These are phyloP conservation scores for Marmota monax DNA, from an alignment of 2,113 vertebrate genomes.

Conservation along the genomic window DNA sequence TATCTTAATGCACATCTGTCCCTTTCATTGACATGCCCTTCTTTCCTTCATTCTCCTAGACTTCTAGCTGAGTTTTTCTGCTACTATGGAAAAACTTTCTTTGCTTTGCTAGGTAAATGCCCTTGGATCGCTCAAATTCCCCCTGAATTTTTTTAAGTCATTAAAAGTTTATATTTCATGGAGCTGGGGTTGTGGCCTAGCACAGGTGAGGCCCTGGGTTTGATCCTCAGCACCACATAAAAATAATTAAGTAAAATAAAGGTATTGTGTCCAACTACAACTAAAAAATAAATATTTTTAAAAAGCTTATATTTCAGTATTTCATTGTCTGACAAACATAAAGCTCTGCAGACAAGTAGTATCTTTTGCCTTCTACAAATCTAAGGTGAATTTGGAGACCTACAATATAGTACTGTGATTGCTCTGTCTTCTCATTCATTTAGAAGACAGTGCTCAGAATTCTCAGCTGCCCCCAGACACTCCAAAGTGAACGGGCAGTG, in stretches of 20 bases:
- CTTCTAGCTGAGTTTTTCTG: not conserved
- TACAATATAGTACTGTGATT: no score
- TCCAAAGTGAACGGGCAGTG: conserved; percentile 25
- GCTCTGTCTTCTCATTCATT: not conserved
- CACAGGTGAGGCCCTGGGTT: no score
- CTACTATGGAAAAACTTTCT: not conserved
- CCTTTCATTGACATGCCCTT: not conserved
- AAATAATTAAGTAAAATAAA: no score
- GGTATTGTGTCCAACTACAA: no score
- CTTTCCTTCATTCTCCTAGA: not conserved
- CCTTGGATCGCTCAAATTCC: not conserved
- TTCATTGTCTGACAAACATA: not conserved
- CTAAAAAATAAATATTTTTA: no score
- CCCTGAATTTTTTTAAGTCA: not conserved
- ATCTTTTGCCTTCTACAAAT: not conserved
- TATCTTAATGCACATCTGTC: not conserved
- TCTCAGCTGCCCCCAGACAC: conserved; percentile 47
- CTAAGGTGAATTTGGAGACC: not conserved
- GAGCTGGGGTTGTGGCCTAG: no score
- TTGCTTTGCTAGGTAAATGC: not conserved
- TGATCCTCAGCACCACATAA: no score
- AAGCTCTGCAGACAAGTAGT: not conserved
- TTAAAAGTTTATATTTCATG: conserved; percentile 3
- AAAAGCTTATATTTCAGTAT: conserved; percentile 26
- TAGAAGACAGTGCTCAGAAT: not conserved